Evolutionary conservation across 2,888 invertebrate species (phyloP).

Genomic region (Blastobasis adustella): DNA sequence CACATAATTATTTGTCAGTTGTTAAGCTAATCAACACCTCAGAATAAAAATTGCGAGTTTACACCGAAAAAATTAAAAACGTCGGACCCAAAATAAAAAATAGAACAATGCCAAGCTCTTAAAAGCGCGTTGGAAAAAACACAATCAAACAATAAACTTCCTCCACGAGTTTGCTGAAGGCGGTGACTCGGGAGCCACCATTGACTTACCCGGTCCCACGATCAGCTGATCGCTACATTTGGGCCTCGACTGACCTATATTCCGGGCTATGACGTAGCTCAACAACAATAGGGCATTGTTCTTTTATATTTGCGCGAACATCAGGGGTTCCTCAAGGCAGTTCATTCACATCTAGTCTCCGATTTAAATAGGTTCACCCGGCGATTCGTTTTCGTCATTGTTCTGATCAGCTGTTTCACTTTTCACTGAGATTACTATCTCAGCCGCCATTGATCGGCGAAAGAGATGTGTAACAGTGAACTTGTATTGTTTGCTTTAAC

Average conservation of each 20-base stretch:
- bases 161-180: too few relatives aligned
- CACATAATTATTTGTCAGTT: too few relatives aligned
- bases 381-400: slow-evolving; percentile 61
- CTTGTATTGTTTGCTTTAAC: slow-evolving; percentile 36
- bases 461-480: slow-evolving; percentile 54
- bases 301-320: slow-evolving; percentile 68
- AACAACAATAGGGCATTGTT: slow-evolving; percentile 73
- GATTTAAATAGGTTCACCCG: slow-evolving; percentile 55
- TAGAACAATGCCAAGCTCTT: too few relatives aligned
- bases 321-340: slow-evolving; percentile 67
- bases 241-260: slow-evolving; percentile 68
- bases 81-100: too few relatives aligned
- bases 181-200: slow-evolving; percentile 7
- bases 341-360: slow-evolving; percentile 67
- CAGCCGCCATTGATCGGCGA: slow-evolving; percentile 48
- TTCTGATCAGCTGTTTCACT: slow-evolving; percentile 58
- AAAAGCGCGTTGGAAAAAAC: too few relatives aligned
- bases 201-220: slow-evolving; percentile 40
- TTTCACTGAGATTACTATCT: slow-evolving; percentile 54
- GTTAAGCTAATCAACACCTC: too few relatives aligned
- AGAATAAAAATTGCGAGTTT: too few relatives aligned
- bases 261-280: slow-evolving; percentile 62
- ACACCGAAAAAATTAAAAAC: too few relatives aligned
- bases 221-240: slow-evolving; percentile 67
- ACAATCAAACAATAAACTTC: too few relatives aligned